Conservation (phyloP, 1,140 invertebrate genomes). For the Monochamus saltuarius region DNA sequence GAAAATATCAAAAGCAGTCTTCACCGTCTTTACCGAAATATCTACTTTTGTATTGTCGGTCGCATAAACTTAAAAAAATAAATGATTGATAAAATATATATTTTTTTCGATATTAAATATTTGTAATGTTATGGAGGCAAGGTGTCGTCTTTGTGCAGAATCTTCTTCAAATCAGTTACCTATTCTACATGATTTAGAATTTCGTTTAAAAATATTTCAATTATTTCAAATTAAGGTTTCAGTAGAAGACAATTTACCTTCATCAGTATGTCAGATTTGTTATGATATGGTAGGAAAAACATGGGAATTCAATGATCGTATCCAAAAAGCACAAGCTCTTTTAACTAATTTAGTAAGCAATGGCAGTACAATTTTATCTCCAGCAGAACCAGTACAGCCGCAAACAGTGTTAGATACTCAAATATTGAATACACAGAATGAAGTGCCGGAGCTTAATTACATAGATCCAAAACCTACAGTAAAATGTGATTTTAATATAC, state of each 20-base stretch:
- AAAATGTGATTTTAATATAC: slow-evolving; percentile 11
- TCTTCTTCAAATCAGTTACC: slow-evolving; percentile 29
- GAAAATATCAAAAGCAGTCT: no score
- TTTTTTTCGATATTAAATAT: background rate
- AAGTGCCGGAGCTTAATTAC: background rate
- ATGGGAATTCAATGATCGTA: slow-evolving; percentile 44
- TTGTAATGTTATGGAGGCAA: slow-evolving; percentile 36
- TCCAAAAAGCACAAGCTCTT: slow-evolving; percentile 46
- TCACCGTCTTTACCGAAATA: no score
- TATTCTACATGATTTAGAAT: slow-evolving; percentile 36
- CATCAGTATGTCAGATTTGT: slow-evolving; percentile 42
- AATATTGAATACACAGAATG: no score
- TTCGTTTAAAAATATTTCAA: slow-evolving; percentile 39
- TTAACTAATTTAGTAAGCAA: slow-evolving; percentile 25
- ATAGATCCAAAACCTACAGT: slow-evolving; percentile 1
- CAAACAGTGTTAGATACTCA: background rate
- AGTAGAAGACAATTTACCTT: slow-evolving; percentile 43
- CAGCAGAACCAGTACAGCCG: background rate
- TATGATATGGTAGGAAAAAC: slow-evolving; percentile 43
- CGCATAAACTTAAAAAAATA: no score
- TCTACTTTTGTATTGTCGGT: no score
- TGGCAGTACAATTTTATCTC: background rate
- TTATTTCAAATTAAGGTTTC: slow-evolving; percentile 44
- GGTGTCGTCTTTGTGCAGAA: slow-evolving; percentile 59
- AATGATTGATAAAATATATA: no score